Base-by-base conservation (phyloP, 1,140 invertebrate species). In the Sycobia sp. region DNA sequence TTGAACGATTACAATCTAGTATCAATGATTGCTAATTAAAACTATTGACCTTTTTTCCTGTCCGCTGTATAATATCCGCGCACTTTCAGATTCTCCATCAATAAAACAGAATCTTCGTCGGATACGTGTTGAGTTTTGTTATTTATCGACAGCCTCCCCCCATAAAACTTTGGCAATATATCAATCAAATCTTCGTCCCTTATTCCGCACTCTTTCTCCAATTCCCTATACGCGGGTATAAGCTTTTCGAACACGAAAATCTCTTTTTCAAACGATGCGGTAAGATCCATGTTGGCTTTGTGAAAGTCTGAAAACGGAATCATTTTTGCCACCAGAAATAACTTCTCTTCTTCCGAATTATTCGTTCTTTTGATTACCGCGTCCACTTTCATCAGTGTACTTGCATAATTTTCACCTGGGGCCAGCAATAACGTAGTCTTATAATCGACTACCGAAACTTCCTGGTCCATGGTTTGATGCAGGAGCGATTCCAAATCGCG, bases 331-430 rank as follows among this genome's bases (percentile, higher is more conserved):
- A 84, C 74, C 1, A 79, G 23, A 22, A 74, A 22, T 22, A 80
- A 46, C 16, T 71, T 50, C 39, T 75, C 66, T 16, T 67, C 46
- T 29, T 70, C 16, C 8, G 36, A 56, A 0, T 54, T 29, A 1
- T 67, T 43, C 0, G 13, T 22, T 55, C 32, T 38, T 13, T 54
- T 69, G n/a, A 78, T 58, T 27, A 64, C 66, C 0, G 74, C 70
- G 16, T 78, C 63, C 4, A 86, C 71, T 3, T 72, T 73, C 3
- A 85, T 57, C 65, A 86, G 85, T 1, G 78, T 66, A 69, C 85
- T 86, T 9, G 82, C 84, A 65, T 85, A 86, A 73, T 86, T 86
- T 62, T 86, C 85, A 1, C 85, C 85, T 0, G 81, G 77, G 44
- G 78, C 67, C 7, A 75, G 23, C n/a, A 78, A 22, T n/a, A 23